Base-by-base conservation (phyloP, 2,113 vertebrate genomes). In the Cyprinus carpio region DNA sequence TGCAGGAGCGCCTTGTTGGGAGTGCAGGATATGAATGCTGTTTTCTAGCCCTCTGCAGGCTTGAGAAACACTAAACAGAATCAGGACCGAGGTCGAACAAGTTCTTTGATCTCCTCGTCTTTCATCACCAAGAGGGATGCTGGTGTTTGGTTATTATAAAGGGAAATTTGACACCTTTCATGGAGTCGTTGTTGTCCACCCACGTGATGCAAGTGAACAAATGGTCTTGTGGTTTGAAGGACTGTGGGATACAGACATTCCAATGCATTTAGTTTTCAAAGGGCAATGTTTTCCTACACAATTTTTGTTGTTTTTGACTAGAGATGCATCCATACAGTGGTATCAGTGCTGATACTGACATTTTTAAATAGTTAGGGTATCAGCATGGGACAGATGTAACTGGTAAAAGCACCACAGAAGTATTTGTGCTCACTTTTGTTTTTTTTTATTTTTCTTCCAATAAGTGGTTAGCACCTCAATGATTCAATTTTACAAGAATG, bases 1-100 rank as follows among this genome's bases (percentile, higher is more conserved):
- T 88, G 91, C 91, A 84, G 80, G 91, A 90, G 92, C 93, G 93
- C 94, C 92, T 93, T 91, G 89, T 91, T 90, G 92, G 92, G 93
- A 91, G 90, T 93, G 92, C 85, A 87, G 88, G 75, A 88, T 89
- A 85, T 87, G 78, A 84, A 86, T 84, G 65, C 64, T 84, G 77
- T 54, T 82, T 84, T 87, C 64, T 87, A 75, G 87, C 85, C 25
- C 82, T 85, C 85, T 81, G 85, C 87, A 89, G 85, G 81, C 72
- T 89, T 49, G 65, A 86, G 80, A 75, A 91, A 91, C 90, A 88
- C 83, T 67, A 76, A 91, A 85, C 92, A 90, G 88, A 90, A 89
- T 90, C 87, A 86, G 86, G 49, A 87, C 86, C 75, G 76, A 25
- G 62, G 43, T 60, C 25, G 60, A 34, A 77, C 25, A 37, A 60